These are phyloP conservation scores for Cyphomyrmex costatus DNA, from an alignment of 1,140 invertebrate genomes.

Conservation along the genomic window DNA sequence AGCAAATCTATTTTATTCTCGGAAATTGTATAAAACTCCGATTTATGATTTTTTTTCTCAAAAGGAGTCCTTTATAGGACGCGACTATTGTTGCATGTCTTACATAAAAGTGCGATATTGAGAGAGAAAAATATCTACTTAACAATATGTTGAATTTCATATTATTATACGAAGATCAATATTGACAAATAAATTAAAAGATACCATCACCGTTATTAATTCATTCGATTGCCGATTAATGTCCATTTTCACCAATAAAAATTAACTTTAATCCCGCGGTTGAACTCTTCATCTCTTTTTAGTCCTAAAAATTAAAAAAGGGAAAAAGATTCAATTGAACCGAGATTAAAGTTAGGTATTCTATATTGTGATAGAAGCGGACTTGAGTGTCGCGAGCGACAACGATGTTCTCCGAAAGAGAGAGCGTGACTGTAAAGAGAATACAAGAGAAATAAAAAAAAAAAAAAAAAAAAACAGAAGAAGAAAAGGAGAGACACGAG, in stretches of 20 bases:
- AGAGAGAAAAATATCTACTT: background rate
- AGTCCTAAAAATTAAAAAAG: too few relatives aligned
- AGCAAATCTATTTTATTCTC: background rate
- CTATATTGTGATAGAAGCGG: too few relatives aligned
- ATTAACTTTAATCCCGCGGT: too few relatives aligned
- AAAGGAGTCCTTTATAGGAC: background rate
- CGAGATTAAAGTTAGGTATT: too few relatives aligned
- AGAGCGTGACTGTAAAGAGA: background rate
- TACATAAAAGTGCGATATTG: background rate
- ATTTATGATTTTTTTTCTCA: background rate
- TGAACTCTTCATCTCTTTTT: too few relatives aligned
- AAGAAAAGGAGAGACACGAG: slow-evolving; percentile 36
- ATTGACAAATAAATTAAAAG: slow-evolving; percentile 8
- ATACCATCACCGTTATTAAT: background rate
- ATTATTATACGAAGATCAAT: background rate
- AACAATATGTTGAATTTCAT: background rate
- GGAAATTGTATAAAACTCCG: background rate
- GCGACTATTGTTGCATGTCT: background rate
- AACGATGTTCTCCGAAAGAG: slow-evolving; percentile 7
- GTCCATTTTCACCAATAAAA: too few relatives aligned
- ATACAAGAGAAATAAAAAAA: slow-evolving; percentile 19
- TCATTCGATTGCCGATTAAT: slow-evolving; percentile 12
- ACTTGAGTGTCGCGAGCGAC: background rate
- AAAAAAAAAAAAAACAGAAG: slow-evolving; percentile 45
- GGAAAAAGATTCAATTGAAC: too few relatives aligned